Base-by-base conservation (phyloP, 2,113 vertebrate genomes). In the Macaca mulatta region DNA sequence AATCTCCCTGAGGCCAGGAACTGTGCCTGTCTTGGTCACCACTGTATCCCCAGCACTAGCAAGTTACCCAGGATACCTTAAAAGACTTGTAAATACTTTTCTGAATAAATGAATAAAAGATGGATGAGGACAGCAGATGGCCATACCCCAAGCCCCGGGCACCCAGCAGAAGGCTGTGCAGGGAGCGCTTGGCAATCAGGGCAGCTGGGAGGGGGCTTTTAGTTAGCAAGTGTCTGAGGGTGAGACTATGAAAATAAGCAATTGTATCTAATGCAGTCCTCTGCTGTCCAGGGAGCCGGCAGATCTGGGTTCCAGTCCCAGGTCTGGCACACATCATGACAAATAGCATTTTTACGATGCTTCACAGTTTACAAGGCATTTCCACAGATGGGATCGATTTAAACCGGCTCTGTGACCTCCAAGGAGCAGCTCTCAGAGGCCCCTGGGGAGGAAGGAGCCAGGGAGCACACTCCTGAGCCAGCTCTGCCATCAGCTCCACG, bases 231-330 rank as follows among this genome's bases (percentile, higher is more conserved):
- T 7, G 23, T 90, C 80, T 89, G 45, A 50, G 52, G 59, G 59
- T 0, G 0, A 50, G 22, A 55, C 69, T 50, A 20, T 45, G 69
- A 89, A 86, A 82, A 70, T 6, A 16, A 90, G 61, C 74, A 87
- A 61, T 83, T 64, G 93, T 79, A 38, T 72, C 79, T 67, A 48
- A 67, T n/a, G 38, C 50, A 10, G 50, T 64, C 57, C 80, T 90
- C 45, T 95, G 50, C 16, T 40, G 64, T 16, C n/a, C 1, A 0
- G 40, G 59, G 84, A 90, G 80, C 23, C 50, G 22, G 23, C 17
- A 59, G 81, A 82, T 64, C 95, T 27, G 96, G 85, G 90, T 94
- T 96, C 94, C 50, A 89, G 93, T 52, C 81, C 91, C 70, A 88
- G 80, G 64, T 52, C 50, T 61, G 85, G 88, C 74, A 67, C 77